phyloP scores from a whole-genome alignment of 2,888 invertebrate species.

The Prosapia bicincta region DNA sequence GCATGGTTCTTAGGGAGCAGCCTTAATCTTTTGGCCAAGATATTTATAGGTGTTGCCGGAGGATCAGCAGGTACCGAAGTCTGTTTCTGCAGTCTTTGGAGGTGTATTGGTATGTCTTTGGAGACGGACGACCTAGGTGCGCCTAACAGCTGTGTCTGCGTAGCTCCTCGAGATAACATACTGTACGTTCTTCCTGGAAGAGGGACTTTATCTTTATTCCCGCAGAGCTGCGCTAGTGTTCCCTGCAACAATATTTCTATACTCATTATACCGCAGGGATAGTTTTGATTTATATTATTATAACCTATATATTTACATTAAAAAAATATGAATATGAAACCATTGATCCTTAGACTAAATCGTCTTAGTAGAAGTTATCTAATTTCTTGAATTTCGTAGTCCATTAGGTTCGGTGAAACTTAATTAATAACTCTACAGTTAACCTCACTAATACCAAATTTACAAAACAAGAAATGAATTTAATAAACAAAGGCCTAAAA shows the following conservation, averaged over 20 bases:
- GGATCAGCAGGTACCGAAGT: slow-evolving; percentile 18
- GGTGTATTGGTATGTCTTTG: background rate
- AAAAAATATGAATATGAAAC: no score
- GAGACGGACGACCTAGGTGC: slow-evolving; percentile 14
- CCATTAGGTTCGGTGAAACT: no score
- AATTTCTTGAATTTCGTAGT: no score
- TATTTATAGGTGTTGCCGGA: slow-evolving; percentile 20
- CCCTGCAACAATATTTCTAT: slow-evolving; percentile 48
- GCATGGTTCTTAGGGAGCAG: slow-evolving; percentile 48
- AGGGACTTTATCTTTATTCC: slow-evolving; percentile 28
- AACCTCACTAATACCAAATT: no score
- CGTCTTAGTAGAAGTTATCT: no score
- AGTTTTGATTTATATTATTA: no score
- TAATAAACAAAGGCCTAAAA: no score
- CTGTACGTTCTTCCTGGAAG: slow-evolving; percentile 43
- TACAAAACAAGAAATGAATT: no score
- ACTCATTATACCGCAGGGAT: no score
- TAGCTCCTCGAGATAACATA: slow-evolving; percentile 38
- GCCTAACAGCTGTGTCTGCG: background rate
- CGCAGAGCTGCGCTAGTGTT: slow-evolving; percentile 44
- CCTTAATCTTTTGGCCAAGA: slow-evolving; percentile 41
- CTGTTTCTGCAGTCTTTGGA: background rate
- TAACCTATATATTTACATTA: no score
- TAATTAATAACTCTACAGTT: no score
- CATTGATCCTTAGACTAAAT: no score